phyloP scores from a whole-genome alignment of 2,113 vertebrate species.

The Daubentonia madagascariensis region DNA sequence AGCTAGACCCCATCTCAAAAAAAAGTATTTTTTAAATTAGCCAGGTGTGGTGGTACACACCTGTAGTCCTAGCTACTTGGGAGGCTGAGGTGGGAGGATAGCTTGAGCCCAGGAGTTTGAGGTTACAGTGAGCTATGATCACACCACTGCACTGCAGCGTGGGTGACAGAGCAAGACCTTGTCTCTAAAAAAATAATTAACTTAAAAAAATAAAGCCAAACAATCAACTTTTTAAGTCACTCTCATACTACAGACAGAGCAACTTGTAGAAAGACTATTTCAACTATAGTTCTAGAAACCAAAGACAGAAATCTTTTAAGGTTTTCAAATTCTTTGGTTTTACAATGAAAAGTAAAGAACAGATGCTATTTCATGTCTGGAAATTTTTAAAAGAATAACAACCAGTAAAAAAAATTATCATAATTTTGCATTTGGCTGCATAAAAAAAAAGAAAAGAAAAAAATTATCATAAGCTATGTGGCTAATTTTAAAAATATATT shows the following conservation, averaged over 20 bases:
- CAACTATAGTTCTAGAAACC: conserved; percentile 26
- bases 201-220: background rate
- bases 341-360: background rate
- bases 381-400: background rate
- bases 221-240: conserved; percentile 23
- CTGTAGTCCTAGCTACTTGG: too few relatives aligned
- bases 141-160: too few relatives aligned
- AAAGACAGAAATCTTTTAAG: background rate
- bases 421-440: too few relatives aligned
- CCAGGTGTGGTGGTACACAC: too few relatives aligned
- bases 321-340: conserved; percentile 26
- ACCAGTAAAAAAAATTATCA: background rate
- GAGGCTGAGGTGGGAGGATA: too few relatives aligned
- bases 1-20: too few relatives aligned
- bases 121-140: too few relatives aligned
- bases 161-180: too few relatives aligned
- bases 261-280: conserved; percentile 48
- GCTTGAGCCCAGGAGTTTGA: too few relatives aligned
- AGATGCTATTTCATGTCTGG: background rate
- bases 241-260: background rate
- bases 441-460: too few relatives aligned
- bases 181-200: too few relatives aligned
- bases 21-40: too few relatives aligned
- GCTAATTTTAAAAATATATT: background rate
- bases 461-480: background rate